A percentile compares a stretch with the other conserved stretches of the same genome.
Evolutionary conservation across 2,113 vertebrate genomes (phyloP).

Genomic region (Caretta caretta): DNA sequence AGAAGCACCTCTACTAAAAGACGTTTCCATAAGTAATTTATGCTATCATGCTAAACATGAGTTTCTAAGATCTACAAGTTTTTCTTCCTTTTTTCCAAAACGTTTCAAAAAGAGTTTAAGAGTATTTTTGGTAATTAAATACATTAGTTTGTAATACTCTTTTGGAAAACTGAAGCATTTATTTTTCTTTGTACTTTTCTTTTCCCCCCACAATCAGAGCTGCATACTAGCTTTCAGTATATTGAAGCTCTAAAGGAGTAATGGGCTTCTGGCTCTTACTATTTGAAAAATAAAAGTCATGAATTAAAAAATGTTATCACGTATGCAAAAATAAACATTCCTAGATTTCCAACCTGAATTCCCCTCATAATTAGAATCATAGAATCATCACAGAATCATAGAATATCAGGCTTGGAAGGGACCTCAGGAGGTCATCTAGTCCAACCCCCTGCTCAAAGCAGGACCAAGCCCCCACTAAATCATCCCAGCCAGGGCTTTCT

Average conservation of each 20-base stretch:
- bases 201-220: background rate
- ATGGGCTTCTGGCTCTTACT: slow-evolving; percentile 14
- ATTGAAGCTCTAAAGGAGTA: slow-evolving; percentile 34
- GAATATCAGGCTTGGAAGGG: too few relatives aligned
- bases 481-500: too few relatives aligned
- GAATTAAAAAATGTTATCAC: background rate
- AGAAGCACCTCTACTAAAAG: background rate
- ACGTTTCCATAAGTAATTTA: background rate
- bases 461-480: too few relatives aligned
- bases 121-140: background rate
- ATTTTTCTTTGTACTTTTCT: background rate
- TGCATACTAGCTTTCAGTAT: background rate
- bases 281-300: background rate
- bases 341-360: background rate
- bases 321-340: background rate
- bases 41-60: background rate
- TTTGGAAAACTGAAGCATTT: slow-evolving; percentile 23
- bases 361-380: background rate
- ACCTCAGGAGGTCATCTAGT: too few relatives aligned
- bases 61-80: slow-evolving; percentile 22
- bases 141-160: slow-evolving; percentile 11
- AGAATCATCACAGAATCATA: too few relatives aligned
- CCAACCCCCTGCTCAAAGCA: too few relatives aligned
- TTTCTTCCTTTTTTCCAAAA: slow-evolving; percentile 46
- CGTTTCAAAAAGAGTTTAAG: slow-evolving; percentile 60